Evolutionary conservation across 2,797 vertebrate genomes (phyloP).

Genomic region (Knipowitschia caucasica): DNA sequence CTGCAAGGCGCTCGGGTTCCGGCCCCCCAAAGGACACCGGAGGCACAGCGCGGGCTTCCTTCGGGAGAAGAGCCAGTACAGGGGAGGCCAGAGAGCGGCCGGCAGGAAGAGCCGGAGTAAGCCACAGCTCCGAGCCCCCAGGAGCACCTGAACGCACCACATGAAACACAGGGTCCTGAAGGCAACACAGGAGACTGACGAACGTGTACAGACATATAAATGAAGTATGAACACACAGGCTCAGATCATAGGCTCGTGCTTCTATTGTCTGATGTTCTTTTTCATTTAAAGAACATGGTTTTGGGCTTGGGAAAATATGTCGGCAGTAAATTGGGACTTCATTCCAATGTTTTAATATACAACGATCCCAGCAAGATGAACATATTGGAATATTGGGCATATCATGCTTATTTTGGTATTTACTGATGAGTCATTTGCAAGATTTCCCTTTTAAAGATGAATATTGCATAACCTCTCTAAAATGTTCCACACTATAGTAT

Average conservation of each 20-base stretch:
- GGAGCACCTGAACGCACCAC: slow-evolving; percentile 63
- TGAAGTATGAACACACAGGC: slow-evolving; percentile 21
- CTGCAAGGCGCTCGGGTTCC: slow-evolving; percentile 70
- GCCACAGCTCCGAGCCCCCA: slow-evolving; percentile 73
- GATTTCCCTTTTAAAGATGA: background rate
- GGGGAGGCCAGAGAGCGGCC: slow-evolving; percentile 50
- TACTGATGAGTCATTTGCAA: background rate
- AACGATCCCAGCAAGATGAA: too few species aligned
- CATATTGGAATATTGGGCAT: background rate
- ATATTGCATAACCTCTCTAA: background rate
- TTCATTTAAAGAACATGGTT: background rate
- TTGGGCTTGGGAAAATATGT: background rate
- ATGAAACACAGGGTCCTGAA: slow-evolving; percentile 41
- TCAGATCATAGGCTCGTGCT: background rate
- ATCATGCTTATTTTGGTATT: background rate
- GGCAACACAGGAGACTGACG: background rate
- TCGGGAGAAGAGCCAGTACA: slow-evolving; percentile 43
- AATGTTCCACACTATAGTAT: too few species aligned
- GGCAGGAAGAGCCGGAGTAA: slow-evolving; percentile 79
- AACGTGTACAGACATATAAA: slow-evolving; percentile 9
- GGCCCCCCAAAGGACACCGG: slow-evolving; percentile 61
- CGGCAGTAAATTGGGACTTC: too few species aligned
- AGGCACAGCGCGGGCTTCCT: slow-evolving; percentile 29
- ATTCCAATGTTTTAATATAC: too few species aligned
- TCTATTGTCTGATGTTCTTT: background rate